Evolutionary conservation across 2,113 vertebrate species (phyloP), one percentile per base, ranked within the genome.

Genomic region (Typhlomys cinereus): DNA sequence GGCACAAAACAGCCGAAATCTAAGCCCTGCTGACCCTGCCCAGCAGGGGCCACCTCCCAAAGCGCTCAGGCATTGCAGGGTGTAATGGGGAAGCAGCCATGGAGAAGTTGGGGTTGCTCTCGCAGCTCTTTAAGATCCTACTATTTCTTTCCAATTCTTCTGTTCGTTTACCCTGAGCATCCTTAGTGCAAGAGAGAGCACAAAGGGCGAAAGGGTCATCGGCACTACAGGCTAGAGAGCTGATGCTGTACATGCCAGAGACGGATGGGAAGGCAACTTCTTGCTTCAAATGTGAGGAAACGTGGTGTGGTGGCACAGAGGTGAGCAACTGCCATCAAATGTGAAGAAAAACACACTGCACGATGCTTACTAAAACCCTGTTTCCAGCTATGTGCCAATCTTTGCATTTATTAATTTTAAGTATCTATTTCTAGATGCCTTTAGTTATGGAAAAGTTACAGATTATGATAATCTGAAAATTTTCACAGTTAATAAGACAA

Each of bases 381-480:
- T 52, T 89, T 93, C 66, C 14, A 85, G 78, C 71, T 70, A 52
- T 54, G 71, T 90, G 85, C 3, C 29, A 66, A 39, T 66, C 73
- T 89, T 74, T 78, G 67, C 82, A 52, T 67, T 62, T 81, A 44
- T 54, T 27, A 39, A 57, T 41, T 91, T 81, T 44, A 75, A 54
- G 74, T 69, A 36, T 90, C 64, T 80, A 44, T 54, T 61, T 91
- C 69, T 76, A 75, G 14, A 91, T 67, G 48, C 70, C 57, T 86
- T 87, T 59, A 59, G 39, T 50, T 74, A 52, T 46, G 23, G 17
- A 31, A 79, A 86, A 94, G 74, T 62, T 34, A 89, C 1, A 93
- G 70, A 86, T 6, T 39, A 82, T 90, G 57, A 52, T 23, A 73
- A 73, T 50, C 52, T 79, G 31, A 82, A 93, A 81, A 23, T 34